Evolutionary conservation across 2,797 vertebrate genomes (phyloP), one percentile per base, ranked within the genome.

Genomic region (Halcyon smyrnensis): DNA sequence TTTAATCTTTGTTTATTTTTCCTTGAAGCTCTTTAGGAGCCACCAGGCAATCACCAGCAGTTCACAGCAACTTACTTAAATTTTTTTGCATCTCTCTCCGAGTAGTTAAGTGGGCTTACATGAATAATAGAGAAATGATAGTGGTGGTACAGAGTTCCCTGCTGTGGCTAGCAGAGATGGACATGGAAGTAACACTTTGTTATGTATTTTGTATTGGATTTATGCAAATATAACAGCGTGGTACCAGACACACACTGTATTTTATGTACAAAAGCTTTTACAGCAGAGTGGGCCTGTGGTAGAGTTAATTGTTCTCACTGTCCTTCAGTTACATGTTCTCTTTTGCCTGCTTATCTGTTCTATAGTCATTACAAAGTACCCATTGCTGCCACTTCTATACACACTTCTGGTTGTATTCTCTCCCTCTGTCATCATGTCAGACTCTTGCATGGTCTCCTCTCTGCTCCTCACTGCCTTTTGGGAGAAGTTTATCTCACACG

Each of bases 201-300:
- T 57, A 51, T 28, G 41, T 94, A 46, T 90, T 94, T 94, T 85
- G 12, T 83, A n/a, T 48, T 81, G 45, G 50, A 67, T 95, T 90
- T 89, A 87, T 94, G 87, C 85, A 96, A 95, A 89, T 91, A 25
- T 8, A 91, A 67, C 92, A 93, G 89, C 80, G 14, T 28, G 90
- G 54, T 81, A 77, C 18, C 59, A 82, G 54, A 37, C 28, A 36
- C 41, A 70, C 25, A 34, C 24, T 68, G 62, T 68, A 85, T 87
- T 73, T 95, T 78, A 70, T 84, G 30, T 71, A 69, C 34, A 54
- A 56, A 87, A 84, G 89, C 39, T 85, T 96, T 60, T 86, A 67
- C 37, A 82, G 41, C 51, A 1, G 14, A 79, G n/a, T 59, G 41
- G 25, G 45, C 24, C 62, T 80, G 45, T 80, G 73, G 73, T 63